Evolutionary conservation across 2,888 invertebrate genomes (phyloP), one percentile per base, ranked within the genome.

Genomic region (Apamea monoglypha): DNA sequence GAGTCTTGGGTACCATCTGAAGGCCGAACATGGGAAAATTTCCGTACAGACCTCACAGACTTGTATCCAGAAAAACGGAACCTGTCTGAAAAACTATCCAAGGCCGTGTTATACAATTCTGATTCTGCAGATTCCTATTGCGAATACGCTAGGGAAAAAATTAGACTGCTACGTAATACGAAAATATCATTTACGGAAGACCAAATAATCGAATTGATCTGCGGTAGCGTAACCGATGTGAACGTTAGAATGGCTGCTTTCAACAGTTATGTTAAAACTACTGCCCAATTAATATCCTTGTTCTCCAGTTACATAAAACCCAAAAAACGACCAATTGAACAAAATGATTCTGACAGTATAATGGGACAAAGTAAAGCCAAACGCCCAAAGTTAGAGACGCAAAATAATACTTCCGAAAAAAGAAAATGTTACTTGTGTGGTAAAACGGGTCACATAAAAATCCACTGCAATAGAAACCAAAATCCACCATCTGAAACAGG

Each of bases 161-260:
- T 72, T 18, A 72, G 71, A 21, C n/a, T 61, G 40, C 14, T 72
- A n/a, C 59, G 59, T 21, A 59, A 14, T 61, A 72, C 44, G 1
- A 72, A 44, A 29, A 59, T 72, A 29, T 36, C 59, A 18, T 61
- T 71, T 16, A n/a, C 72, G 18, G 18, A 72, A 40, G 16, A 3
- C 18, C 72, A 72, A 29, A 29, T 72, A 25, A 61, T 72, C 1
- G 72, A 61, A 18, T 25, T 72, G 10, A 32, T 72, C 25, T 72
- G 72, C 18, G 72, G 72, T n/a, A 36, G 67, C 25, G 21, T 74
- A 56, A 40, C n/a, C 36, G 67, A 74, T 25, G 67, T 56, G n/a
- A 67, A 74, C 21, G 74, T 67, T 29, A 74, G 56, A 40, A 74
- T 74, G 74, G 74, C 74, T 40, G 36, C 36, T 29, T 40, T 67